Conservation (phyloP, 1,140 invertebrate genomes). For the Bombus sylvicola region DNA sequence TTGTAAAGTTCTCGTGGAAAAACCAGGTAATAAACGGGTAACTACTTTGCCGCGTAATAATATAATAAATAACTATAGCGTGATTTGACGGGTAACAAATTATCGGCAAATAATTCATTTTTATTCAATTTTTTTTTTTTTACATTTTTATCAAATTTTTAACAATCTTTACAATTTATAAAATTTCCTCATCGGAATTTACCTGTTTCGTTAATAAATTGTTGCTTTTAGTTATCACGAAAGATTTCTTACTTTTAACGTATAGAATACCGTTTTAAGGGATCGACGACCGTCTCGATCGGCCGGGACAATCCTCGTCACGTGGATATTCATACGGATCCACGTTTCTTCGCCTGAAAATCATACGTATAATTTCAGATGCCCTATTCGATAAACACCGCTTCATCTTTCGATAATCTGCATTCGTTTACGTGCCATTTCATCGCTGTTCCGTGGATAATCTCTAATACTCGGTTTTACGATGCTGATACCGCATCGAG, state of each 20-base stretch:
- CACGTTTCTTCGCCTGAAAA: neutral
- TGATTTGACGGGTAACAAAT: no score
- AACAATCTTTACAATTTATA: no score
- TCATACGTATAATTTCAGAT: constrained; percentile 19
- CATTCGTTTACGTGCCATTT: neutral
- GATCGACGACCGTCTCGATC: neutral
- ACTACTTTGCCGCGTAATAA: no score
- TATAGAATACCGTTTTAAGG: neutral
- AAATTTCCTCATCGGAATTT: no score
- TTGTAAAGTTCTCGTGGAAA: no score
- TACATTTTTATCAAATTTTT: no score
- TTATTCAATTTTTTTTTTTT: no score
- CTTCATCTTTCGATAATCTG: no score
- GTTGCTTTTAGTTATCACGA: neutral
- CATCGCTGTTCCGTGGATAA: neutral
- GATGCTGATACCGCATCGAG: no score
- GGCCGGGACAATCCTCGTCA: neutral
- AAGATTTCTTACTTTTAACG: neutral
- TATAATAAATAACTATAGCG: no score
- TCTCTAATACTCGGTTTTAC: neutral
- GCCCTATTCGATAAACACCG: neutral
- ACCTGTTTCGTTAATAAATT: neutral
- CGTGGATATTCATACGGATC: constrained; percentile 15
- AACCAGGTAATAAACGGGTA: no score
- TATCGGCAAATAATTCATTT: no score